phyloP scores from a whole-genome alignment of 2,797 vertebrate species.

The Enteromius paludinosus region DNA sequence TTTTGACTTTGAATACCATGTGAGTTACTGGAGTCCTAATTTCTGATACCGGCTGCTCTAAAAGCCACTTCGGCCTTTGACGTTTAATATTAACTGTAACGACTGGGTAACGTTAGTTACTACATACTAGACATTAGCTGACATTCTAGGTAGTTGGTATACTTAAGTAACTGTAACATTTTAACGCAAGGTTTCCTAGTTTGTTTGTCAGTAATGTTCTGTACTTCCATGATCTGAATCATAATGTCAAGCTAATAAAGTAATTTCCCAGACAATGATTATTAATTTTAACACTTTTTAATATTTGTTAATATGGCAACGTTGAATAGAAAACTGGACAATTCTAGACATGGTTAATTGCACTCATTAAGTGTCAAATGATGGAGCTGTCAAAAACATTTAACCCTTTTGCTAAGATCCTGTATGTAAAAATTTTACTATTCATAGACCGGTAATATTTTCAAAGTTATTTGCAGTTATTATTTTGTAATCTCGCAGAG shows the following conservation, averaged over 20 bases:
- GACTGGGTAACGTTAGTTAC: not conserved
- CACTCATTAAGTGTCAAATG: not conserved
- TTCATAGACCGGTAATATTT: not conserved
- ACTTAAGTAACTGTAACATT: not conserved
- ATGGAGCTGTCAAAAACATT: not conserved
- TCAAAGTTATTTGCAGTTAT: not conserved
- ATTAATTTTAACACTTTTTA: not conserved
- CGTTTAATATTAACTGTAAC: not conserved
- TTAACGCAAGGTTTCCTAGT: not conserved
- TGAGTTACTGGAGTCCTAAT: not conserved
- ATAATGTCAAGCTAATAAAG: not conserved
- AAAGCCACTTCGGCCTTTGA: not conserved
- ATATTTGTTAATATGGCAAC: not conserved
- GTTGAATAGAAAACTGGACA: not conserved
- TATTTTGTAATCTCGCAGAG: slow-evolving; percentile 58
- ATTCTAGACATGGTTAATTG: not conserved
- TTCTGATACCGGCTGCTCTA: not conserved
- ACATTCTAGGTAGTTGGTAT: not conserved
- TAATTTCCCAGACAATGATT: not conserved
- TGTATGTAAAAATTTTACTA: not conserved
- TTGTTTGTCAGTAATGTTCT: not conserved
- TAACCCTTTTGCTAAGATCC: not conserved
- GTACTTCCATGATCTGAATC: not conserved
- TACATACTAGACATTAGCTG: not conserved
- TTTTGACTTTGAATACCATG: not conserved